Evolutionary conservation across 2,113 vertebrate species (phyloP).

Genomic region (Sterrhoptilus dennistouni): DNA sequence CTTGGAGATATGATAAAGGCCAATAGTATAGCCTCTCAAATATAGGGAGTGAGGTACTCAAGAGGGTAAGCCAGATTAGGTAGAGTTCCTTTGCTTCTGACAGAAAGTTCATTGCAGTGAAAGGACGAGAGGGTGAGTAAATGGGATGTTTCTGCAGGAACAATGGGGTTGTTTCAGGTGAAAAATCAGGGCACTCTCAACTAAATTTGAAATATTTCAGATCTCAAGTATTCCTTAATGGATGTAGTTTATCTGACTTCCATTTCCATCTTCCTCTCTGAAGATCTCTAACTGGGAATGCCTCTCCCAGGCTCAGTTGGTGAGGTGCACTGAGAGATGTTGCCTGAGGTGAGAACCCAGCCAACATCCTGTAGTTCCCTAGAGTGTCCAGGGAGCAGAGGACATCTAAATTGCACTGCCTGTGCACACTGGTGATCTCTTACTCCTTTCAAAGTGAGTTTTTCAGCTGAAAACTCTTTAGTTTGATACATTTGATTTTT

Average conservation of each 20-base stretch:
- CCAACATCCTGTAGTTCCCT: background rate
- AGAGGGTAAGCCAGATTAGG: background rate
- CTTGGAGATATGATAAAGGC: conserved; percentile 9
- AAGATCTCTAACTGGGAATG: background rate
- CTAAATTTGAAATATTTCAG: background rate
- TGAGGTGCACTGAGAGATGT: background rate
- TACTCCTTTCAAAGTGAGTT: background rate
- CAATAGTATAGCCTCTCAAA: background rate
- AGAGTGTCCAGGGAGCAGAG: background rate
- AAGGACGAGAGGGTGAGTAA: background rate
- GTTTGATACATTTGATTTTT: background rate
- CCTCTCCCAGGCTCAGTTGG: background rate
- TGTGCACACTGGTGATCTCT: background rate
- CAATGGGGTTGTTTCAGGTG: background rate
- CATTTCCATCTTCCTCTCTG: background rate
- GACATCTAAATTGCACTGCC: rapidly evolving
- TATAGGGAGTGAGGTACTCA: background rate
- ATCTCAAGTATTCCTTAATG: background rate
- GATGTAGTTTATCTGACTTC: background rate
- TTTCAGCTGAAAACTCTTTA: background rate
- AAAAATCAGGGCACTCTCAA: background rate
- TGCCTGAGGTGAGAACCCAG: background rate
- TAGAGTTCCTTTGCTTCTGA: background rate
- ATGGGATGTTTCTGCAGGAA: background rate
- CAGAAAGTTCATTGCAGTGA: background rate